phyloP scores from a whole-genome alignment of 2,797 vertebrate genomes.

The Gallirallus australis region DNA sequence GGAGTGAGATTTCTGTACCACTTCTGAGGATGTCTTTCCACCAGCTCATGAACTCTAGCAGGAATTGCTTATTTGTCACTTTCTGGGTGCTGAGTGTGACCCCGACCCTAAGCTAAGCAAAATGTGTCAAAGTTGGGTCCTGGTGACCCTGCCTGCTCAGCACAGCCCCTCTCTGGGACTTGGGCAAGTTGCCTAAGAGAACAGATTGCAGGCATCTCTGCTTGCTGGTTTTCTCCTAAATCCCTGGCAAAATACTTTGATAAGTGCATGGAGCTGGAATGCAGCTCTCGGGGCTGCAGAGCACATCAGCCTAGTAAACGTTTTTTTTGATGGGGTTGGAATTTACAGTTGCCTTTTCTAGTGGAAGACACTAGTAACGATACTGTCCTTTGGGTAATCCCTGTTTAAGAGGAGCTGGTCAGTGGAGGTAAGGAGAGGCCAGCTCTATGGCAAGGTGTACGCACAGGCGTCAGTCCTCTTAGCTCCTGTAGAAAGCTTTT shows the following conservation, averaged over 20 bases:
- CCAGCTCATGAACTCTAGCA: fast-evolving
- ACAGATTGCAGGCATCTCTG: neutral
- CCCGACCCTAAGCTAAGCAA: neutral
- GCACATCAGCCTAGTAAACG: neutral
- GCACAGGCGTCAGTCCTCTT: neutral
- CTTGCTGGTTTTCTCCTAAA: neutral
- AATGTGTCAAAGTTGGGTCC: too few relatives aligned
- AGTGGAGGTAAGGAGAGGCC: neutral
- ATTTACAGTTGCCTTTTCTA: neutral
- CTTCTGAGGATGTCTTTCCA: neutral
- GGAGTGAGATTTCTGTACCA: neutral
- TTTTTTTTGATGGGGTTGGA: neutral
- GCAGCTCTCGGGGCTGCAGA: neutral
- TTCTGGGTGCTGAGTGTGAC: neutral
- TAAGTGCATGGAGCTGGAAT: neutral
- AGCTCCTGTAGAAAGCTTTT: neutral
- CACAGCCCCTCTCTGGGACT: neutral
- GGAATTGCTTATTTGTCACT: neutral
- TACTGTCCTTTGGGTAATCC: neutral
- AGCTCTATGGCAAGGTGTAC: neutral
- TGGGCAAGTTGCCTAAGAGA: neutral
- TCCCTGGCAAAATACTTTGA: neutral
- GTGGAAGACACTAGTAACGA: neutral
- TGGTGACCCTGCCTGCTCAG: neutral
- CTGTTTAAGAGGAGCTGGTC: neutral